A percentile compares a stretch with the other conserved stretches of the same genome.
Conservation (phyloP, 2,797 vertebrate genomes). For the Tragelaphus oryx region DNA sequence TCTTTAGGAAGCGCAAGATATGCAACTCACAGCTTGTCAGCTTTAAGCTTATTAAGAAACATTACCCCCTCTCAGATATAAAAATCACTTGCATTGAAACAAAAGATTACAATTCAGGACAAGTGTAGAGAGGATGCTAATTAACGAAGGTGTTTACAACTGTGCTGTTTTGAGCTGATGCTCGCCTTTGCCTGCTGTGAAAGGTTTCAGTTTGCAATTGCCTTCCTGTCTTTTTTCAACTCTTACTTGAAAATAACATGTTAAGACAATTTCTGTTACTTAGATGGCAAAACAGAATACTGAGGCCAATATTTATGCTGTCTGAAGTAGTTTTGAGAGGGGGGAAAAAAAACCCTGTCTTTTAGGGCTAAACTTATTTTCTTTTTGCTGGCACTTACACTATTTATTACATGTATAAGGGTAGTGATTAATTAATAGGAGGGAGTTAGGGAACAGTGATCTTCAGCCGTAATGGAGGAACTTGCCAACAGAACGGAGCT, state of each 20-base stretch:
- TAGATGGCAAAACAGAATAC: slow-evolving; percentile 35
- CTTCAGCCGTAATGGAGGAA: slow-evolving; percentile 10
- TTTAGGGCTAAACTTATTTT: slow-evolving; percentile 37
- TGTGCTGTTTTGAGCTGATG: not conserved
- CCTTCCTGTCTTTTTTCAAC: not conserved
- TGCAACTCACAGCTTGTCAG: not conserved
- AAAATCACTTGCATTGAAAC: not conserved
- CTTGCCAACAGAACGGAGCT: slow-evolving; percentile 19
- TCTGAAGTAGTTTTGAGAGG: slow-evolving; percentile 18
- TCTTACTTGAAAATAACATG: slow-evolving; percentile 25
- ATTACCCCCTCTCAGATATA: not conserved
- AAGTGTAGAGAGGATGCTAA: slow-evolving; percentile 40
- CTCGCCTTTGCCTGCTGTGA: not conserved
- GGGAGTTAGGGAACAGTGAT: not conserved
- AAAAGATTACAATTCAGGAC: slow-evolving; percentile 41
- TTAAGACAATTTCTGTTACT: slow-evolving; percentile 49
- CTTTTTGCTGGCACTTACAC: slow-evolving; percentile 13
- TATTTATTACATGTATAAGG: slow-evolving; percentile 50
- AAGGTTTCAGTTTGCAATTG: not conserved
- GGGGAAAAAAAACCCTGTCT: not conserved
- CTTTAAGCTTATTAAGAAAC: slow-evolving; percentile 35
- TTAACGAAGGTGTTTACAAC: slow-evolving; percentile 32
- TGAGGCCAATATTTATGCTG: slow-evolving; percentile 27
- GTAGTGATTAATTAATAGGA: slow-evolving; percentile 58
- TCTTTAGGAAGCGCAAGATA: not conserved